Evolutionary conservation across 2,797 vertebrate species (phyloP).

Genomic region (Pipistrellus nathusii): DNA sequence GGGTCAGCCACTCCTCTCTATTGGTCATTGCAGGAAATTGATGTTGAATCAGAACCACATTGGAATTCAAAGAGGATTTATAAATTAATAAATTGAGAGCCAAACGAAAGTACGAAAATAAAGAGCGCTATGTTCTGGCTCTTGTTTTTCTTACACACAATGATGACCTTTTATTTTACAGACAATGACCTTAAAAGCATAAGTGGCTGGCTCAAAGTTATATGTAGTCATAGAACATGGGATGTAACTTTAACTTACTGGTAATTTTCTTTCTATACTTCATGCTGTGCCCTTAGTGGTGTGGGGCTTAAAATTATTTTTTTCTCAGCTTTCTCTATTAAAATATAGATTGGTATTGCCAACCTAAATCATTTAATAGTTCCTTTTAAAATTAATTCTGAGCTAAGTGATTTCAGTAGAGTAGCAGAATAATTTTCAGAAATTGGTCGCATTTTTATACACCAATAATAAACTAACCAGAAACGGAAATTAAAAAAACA

Average conservation of each 20-base stretch:
- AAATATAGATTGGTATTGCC: not conserved
- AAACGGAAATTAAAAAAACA: not conserved
- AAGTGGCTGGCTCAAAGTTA: conserved; percentile 4
- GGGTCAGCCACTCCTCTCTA: not conserved
- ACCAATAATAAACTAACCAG: not conserved
- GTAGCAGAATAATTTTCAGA: not conserved
- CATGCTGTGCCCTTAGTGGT: not conserved
- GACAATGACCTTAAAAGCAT: conserved; percentile 1
- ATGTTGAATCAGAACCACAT: not conserved
- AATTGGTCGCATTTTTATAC: not conserved
- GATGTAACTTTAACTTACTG: not conserved
- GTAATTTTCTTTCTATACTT: not conserved
- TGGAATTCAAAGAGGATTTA: conserved; percentile 35
- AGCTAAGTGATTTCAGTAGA: not conserved
- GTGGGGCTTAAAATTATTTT: not conserved
- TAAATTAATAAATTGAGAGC: conserved; percentile 25
- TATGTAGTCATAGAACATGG: not conserved
- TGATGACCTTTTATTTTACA: conserved; percentile 23
- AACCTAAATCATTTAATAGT: not conserved
- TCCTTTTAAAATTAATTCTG: conserved; percentile 20
- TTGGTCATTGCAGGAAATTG: not conserved
- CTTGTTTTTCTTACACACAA: conserved; percentile 11
- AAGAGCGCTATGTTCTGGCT: not conserved
- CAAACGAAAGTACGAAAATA: not conserved
- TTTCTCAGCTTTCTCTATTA: conserved; percentile 11